Percentiles rank a stretch among this genome's conserved stretches.
These are phyloP conservation scores for Synanthedon vespiformis DNA, from an alignment of 2,888 invertebrate species.

Conservation along the genomic window DNA sequence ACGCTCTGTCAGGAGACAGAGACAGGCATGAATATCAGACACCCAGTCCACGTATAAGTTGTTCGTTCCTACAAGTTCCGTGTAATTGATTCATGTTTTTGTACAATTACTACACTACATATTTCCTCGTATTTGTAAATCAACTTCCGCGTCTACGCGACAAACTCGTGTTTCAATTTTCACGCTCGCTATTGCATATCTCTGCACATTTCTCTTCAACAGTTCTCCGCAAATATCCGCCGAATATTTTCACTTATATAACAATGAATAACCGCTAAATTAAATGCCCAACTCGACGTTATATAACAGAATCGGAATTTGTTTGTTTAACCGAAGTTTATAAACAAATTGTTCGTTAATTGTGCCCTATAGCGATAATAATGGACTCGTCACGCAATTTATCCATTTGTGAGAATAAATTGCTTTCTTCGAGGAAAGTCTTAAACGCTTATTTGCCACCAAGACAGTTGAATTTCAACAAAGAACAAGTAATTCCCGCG, in stretches of 20 bases:
- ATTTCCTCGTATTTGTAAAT: background rate
- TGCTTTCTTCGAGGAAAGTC: too few relatives aligned
- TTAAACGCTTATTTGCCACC: too few relatives aligned
- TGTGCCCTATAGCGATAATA: too few relatives aligned
- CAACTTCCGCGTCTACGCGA: constrained; percentile 20
- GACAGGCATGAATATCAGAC: too few relatives aligned
- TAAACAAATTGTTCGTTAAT: too few relatives aligned
- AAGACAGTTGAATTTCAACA: too few relatives aligned
- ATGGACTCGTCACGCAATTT: too few relatives aligned
- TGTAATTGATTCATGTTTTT: background rate
- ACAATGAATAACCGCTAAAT: constrained; percentile 9
- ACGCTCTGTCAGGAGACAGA: too few relatives aligned
- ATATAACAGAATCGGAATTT: background rate
- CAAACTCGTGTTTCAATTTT: constrained; percentile 33
- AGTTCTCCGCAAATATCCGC: constrained; percentile 40
- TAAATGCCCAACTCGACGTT: background rate
- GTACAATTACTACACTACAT: background rate
- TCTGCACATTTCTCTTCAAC: constrained; percentile 31
- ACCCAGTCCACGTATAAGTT: too few relatives aligned
- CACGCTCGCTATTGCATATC: constrained; percentile 33
- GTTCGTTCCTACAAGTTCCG: background rate
- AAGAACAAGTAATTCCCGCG: too few relatives aligned
- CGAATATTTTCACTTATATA: constrained; percentile 33
- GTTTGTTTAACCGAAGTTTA: background rate
- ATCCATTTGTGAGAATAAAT: too few relatives aligned